Evolutionary conservation across 2,113 vertebrate genomes (phyloP).

Genomic region (Caracal caracal): DNA sequence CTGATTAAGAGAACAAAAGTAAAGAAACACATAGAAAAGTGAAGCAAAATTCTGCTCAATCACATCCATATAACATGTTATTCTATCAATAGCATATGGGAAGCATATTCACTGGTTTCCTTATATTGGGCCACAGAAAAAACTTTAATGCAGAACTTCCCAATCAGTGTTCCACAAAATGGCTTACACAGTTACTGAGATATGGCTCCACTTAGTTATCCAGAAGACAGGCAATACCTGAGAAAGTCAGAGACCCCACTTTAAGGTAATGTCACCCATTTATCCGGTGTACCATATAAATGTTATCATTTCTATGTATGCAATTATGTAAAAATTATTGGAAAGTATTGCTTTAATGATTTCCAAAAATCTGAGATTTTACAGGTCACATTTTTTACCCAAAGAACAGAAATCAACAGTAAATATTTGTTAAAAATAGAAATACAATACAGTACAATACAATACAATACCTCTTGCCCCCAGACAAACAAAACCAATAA

Average conservation of each 20-base stretch:
- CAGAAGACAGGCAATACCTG: background rate
- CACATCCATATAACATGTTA: background rate
- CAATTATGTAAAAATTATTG: background rate
- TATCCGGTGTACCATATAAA: background rate
- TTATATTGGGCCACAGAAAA: background rate
- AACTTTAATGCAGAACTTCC: background rate
- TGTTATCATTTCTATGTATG: background rate
- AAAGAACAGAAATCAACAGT: background rate
- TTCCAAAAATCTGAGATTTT: background rate
- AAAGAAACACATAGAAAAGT: background rate
- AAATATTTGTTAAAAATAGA: background rate
- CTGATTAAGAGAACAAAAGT: background rate
- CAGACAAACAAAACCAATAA: background rate
- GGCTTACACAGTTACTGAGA: background rate
- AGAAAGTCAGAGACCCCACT: background rate
- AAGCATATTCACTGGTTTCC: background rate
- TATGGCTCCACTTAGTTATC: background rate
- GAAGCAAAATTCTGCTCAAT: background rate
- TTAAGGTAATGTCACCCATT: background rate
- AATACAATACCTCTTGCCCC: background rate
- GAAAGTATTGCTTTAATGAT: background rate
- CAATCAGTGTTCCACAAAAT: too few species aligned
- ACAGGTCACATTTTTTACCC: background rate
- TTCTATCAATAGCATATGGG: background rate
- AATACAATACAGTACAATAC: background rate